phyloP scores from a whole-genome alignment of 1,140 invertebrate species.

The Rhopalosiphum padi region DNA sequence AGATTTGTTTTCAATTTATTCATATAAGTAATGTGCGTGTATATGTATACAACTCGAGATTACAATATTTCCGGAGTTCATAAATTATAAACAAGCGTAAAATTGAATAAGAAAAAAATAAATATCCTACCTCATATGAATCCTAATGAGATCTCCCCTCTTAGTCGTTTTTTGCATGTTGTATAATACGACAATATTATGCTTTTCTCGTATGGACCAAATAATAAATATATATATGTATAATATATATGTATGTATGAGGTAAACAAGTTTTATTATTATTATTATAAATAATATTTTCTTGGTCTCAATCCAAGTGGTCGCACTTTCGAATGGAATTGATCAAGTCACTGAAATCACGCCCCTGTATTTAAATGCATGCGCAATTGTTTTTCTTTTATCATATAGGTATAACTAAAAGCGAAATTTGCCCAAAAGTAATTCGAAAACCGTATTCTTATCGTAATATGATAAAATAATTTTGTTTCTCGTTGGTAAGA shows the following conservation, averaged over 20 bases:
- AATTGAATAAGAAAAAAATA: constrained; percentile 25
- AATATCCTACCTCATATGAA: background rate
- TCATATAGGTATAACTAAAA: background rate
- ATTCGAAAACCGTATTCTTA: background rate
- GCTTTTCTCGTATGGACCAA: background rate
- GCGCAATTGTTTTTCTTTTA: background rate
- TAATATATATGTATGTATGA: background rate
- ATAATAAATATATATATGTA: background rate
- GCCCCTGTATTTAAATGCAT: background rate
- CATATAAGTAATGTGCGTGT: too few relatives aligned
- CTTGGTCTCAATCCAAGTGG: background rate
- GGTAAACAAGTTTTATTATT: constrained; percentile 19
- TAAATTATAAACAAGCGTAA: constrained; percentile 32
- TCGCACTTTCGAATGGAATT: constrained; percentile 21
- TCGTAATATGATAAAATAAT: background rate
- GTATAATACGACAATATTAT: constrained; percentile 6
- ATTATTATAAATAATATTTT: constrained; percentile 8
- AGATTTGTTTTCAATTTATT: constrained; percentile 42
- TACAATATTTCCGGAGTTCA: constrained; percentile 37
- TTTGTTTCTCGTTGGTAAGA: background rate
- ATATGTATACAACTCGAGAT: background rate
- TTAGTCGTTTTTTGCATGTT: background rate
- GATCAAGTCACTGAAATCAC: background rate
- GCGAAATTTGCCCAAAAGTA: background rate
- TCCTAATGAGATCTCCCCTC: background rate